A percentile compares a stretch with the other conserved stretches of the same genome.
Conservation (phyloP, 2,113 vertebrate species). For the Phainopepla nitens region DNA sequence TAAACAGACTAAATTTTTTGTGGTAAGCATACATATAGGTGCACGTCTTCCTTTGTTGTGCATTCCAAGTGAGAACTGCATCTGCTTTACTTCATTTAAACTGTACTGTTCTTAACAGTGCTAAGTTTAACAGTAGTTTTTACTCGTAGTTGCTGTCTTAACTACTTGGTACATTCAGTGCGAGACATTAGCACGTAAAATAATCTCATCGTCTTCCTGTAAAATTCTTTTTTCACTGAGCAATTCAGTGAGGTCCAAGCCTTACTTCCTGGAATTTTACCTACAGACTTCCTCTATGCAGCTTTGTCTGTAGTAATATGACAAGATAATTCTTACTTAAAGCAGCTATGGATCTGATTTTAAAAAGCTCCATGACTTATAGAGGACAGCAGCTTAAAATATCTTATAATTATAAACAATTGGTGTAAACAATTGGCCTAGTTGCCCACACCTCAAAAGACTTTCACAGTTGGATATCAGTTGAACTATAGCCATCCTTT, state of each 20-base stretch:
- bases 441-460: background rate
- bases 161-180: background rate
- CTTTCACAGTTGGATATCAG: background rate
- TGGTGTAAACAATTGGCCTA: background rate
- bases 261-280: background rate
- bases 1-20: background rate
- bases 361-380: background rate
- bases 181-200: background rate
- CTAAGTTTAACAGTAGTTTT: background rate
- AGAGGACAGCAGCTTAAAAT: background rate
- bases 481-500: background rate
- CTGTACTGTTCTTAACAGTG: background rate
- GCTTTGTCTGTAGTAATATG: background rate
- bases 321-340: background rate
- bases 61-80: background rate
- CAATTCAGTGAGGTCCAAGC: background rate
- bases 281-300: background rate
- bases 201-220: background rate
- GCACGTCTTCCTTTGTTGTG: background rate
- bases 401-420: too few species aligned
- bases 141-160: background rate
- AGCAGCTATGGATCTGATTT: background rate
- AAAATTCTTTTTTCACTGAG: background rate
- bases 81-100: background rate
- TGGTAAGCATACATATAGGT: background rate